Conservation (phyloP, 2,113 vertebrate genomes). For the Guaruba guarouba region DNA sequence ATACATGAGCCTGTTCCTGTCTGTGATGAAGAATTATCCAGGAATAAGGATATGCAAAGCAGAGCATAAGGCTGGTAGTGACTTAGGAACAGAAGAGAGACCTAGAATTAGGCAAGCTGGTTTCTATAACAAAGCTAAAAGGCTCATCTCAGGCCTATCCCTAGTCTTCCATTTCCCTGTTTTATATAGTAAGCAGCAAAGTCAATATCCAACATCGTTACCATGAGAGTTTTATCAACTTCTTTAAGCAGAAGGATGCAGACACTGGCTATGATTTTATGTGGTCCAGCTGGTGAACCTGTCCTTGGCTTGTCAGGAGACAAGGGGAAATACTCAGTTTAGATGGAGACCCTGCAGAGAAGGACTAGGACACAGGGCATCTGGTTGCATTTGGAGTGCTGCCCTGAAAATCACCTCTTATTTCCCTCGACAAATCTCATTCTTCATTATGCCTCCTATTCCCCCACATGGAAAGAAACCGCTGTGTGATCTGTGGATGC, state of each 20-base stretch:
- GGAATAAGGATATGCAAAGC: not conserved
- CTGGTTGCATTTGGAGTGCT: slow-evolving; percentile 12
- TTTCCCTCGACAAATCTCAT: not conserved
- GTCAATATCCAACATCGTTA: not conserved
- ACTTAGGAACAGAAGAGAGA: not conserved
- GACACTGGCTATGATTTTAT: not conserved
- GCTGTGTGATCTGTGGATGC: not conserved
- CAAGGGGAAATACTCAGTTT: not conserved
- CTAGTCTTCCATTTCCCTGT: not conserved
- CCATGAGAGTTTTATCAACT: not conserved
- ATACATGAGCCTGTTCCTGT: not conserved
- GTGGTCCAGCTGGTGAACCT: not conserved
- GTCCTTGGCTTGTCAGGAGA: slow-evolving; percentile 7
- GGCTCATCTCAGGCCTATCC: not conserved
- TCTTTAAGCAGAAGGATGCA: not conserved
- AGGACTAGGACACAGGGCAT: not conserved
- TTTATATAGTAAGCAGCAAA: not conserved
- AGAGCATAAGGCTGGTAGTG: not conserved
- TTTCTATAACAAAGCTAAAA: not conserved
- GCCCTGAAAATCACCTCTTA: not conserved
- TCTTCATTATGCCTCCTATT: not conserved
- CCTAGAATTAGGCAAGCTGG: not conserved
- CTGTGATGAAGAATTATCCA: not conserved
- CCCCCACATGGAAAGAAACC: not conserved
- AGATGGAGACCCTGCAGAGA: not conserved